Conservation (phyloP, 2,797 vertebrate species). For the Cynopterus sphinx region DNA sequence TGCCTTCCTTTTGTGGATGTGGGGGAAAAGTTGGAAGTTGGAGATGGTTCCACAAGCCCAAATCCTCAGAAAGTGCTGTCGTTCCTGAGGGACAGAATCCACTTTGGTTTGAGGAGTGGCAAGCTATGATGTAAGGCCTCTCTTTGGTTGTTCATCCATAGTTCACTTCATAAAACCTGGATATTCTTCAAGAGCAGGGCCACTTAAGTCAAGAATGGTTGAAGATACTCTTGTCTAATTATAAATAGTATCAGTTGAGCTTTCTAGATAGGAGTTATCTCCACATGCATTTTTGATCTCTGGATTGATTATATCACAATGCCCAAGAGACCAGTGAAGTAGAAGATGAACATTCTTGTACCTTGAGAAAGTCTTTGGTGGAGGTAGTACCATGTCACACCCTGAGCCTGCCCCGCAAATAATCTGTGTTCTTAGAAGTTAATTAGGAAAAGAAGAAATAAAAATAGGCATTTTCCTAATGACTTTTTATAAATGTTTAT, state of each 20-base stretch:
- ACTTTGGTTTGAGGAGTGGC: not conserved
- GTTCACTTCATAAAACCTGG: not conserved
- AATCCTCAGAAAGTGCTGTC: not conserved
- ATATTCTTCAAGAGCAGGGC: not conserved
- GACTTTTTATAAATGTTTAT: not conserved
- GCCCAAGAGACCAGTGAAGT: not conserved
- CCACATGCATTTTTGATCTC: rapidly evolving
- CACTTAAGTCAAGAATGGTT: no score
- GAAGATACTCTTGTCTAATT: not conserved
- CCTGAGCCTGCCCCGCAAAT: not conserved
- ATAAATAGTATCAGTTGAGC: not conserved
- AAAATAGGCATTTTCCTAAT: not conserved
- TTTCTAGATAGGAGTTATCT: not conserved
- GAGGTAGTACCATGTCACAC: not conserved
- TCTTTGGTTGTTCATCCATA: not conserved
- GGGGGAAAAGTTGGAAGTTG: not conserved
- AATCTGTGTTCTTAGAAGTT: not conserved
- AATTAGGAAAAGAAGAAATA: not conserved
- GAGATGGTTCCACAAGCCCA: not conserved
- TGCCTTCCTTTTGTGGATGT: not conserved
- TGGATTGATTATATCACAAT: not conserved
- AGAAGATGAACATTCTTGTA: not conserved
- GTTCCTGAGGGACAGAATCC: not conserved
- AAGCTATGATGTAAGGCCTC: not conserved
- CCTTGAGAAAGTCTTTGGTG: not conserved